A percentile compares a stretch with the other conserved stretches of the same genome.
phyloP scores from a whole-genome alignment of 1,140 invertebrate species.

The Parasteatoda tepidariorum region DNA sequence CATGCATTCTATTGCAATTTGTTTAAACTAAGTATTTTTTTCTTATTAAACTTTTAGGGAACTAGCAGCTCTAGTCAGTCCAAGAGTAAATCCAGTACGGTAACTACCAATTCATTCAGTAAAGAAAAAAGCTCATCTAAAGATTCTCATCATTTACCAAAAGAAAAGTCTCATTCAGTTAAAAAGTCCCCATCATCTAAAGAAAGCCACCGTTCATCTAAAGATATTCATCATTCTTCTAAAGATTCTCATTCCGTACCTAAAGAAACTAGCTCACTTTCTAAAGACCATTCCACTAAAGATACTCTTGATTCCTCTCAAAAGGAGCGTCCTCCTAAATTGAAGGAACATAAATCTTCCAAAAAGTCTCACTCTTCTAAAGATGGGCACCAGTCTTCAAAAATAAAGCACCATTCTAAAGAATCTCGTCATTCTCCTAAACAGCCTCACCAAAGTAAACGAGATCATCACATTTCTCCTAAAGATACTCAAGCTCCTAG shows the following conservation, averaged over 20 bases:
- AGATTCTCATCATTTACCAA: slow-evolving; percentile 24
- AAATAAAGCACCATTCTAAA: not conserved
- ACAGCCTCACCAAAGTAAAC: not conserved
- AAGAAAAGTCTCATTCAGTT: slow-evolving; percentile 8
- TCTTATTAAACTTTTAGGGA: not conserved
- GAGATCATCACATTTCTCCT: not conserved
- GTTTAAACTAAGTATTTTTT: not conserved
- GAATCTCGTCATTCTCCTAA: not conserved
- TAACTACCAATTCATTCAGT: slow-evolving; percentile 10
- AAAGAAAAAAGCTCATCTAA: slow-evolving; percentile 35
- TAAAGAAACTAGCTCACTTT: not conserved
- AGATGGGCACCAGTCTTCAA: not conserved
- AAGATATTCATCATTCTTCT: slow-evolving; percentile 8
- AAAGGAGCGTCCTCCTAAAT: not conserved
- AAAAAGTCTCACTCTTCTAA: not conserved
- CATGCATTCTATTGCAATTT: too few relatives aligned
- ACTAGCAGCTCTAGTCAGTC: slow-evolving; percentile 44
- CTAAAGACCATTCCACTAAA: not conserved
- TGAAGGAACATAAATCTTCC: not conserved
- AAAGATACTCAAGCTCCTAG: not conserved
- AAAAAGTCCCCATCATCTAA: slow-evolving; percentile 20
- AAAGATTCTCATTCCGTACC: not conserved
- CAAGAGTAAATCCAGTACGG: slow-evolving; percentile 23
- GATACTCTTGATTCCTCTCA: not conserved
- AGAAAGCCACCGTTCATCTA: slow-evolving; percentile 3